A percentile compares a stretch with the other conserved stretches of the same genome.
Conservation (phyloP, 2,888 invertebrate species). For the Chrysina gloriosa region DNA sequence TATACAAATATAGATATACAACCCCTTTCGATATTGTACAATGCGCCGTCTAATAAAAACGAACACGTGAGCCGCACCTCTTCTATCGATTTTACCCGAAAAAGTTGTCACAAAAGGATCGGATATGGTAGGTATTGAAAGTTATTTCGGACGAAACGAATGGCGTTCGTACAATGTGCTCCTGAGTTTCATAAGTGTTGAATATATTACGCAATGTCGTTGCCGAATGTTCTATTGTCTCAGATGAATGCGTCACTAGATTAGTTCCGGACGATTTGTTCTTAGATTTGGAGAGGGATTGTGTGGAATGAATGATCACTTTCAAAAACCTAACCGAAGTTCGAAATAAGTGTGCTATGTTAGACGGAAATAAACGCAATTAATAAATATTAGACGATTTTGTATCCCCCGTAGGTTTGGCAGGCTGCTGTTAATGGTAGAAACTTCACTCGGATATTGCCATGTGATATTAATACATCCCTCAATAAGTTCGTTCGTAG, state of each 20-base stretch:
- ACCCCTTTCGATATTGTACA: too few species aligned
- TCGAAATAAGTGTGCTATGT: too few species aligned
- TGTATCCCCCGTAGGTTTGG: too few species aligned
- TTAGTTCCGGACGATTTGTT: conserved; percentile 62
- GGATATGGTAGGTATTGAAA: not conserved
- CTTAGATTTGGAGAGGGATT: conserved; percentile 27
- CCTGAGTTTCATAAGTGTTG: conserved; percentile 58
- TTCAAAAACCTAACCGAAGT: too few species aligned
- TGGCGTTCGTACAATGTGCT: not conserved
- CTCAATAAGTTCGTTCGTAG: too few species aligned
- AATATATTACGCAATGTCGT: conserved; percentile 59
- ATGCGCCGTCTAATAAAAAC: too few species aligned
- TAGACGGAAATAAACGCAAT: too few species aligned
- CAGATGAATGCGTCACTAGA: conserved; percentile 60
- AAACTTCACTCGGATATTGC: too few species aligned
- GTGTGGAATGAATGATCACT: not conserved
- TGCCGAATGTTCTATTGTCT: conserved; percentile 57
- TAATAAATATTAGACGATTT: too few species aligned
- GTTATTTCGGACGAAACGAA: not conserved
- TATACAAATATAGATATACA: not conserved
- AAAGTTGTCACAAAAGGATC: not conserved
- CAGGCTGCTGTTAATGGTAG: too few species aligned
- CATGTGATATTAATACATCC: too few species aligned
- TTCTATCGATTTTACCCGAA: not conserved
- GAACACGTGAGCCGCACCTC: not conserved